phyloP scores from a whole-genome alignment of 2,113 vertebrate species.

The Amblyopsis rosae region DNA sequence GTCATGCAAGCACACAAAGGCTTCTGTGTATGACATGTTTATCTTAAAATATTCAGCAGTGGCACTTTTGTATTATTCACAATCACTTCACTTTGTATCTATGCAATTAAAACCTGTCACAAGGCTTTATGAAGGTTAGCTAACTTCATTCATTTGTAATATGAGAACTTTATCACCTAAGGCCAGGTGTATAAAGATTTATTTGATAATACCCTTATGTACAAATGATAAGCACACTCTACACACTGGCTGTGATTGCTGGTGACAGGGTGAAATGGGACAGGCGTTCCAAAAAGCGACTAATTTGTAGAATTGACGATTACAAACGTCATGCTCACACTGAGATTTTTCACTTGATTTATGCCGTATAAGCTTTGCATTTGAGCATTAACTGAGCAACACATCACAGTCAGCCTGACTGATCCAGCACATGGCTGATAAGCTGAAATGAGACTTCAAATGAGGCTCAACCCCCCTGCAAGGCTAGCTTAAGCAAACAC shows the following conservation, averaged over 20 bases:
- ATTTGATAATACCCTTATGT: constrained; percentile 34
- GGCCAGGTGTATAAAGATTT: constrained; percentile 33
- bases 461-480: constrained; percentile 62
- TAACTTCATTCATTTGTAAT: constrained; percentile 41
- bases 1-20: constrained; percentile 49
- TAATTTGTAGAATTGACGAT: constrained; percentile 23
- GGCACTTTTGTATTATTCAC: constrained; percentile 39
- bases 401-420: constrained; percentile 49
- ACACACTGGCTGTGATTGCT: constrained; percentile 6
- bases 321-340: constrained; percentile 25
- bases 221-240: constrained; percentile 37
- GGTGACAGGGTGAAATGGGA: constrained; percentile 38
- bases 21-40: constrained; percentile 36
- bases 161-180: constrained; percentile 31
- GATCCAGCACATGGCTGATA: constrained; percentile 53
- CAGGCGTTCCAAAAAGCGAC: constrained; percentile 22
- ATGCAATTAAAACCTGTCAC: constrained; percentile 45
- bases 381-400: constrained; percentile 58
- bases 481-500: constrained; percentile 68
- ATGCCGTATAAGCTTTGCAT: constrained; percentile 30
- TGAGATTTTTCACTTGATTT: constrained; percentile 50
- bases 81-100: constrained; percentile 47
- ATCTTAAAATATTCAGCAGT: constrained; percentile 52
- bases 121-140: constrained; percentile 24
- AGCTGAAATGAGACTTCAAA: constrained; percentile 63